These are phyloP conservation scores for Halichoerus grypus DNA, from an alignment of 2,113 vertebrate species.

Conservation along the genomic window DNA sequence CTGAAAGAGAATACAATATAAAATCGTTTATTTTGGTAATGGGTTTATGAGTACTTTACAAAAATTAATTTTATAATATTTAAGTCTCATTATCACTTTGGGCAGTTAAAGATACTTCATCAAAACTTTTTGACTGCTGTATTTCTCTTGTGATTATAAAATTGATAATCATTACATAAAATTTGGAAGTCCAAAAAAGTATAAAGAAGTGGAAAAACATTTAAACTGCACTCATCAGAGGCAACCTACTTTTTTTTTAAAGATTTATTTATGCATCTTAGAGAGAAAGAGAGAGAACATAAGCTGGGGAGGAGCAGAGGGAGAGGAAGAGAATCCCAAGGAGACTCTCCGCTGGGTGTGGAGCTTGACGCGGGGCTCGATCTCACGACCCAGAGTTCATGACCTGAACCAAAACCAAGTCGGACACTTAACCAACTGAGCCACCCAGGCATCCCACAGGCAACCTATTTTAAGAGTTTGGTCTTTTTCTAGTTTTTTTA, in stretches of 20 bases:
- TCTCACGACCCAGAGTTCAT: neutral
- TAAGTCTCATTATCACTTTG: neutral
- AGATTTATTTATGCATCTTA: neutral
- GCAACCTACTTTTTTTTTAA: too few species aligned
- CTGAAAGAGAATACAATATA: neutral
- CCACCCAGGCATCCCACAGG: neutral
- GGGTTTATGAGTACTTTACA: neutral
- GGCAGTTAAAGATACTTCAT: neutral
- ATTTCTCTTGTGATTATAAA: neutral
- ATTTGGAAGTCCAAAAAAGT: neutral
- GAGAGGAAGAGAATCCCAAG: neutral
- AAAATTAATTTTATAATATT: neutral
- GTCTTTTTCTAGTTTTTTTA: neutral
- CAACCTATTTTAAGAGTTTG: neutral
- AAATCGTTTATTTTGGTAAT: neutral
- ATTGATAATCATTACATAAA: neutral
- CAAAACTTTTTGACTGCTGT: neutral
- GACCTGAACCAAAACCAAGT: neutral
- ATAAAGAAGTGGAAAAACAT: neutral
- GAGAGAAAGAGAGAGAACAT: neutral
- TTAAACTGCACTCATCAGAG: neutral
- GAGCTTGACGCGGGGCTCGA: rapidly evolving
- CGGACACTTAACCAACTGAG: too few species aligned
- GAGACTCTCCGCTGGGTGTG: neutral
- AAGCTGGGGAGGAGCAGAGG: neutral